Evolutionary conservation across 2,797 vertebrate genomes (phyloP).

Genomic region (Sardinella longiceps): DNA sequence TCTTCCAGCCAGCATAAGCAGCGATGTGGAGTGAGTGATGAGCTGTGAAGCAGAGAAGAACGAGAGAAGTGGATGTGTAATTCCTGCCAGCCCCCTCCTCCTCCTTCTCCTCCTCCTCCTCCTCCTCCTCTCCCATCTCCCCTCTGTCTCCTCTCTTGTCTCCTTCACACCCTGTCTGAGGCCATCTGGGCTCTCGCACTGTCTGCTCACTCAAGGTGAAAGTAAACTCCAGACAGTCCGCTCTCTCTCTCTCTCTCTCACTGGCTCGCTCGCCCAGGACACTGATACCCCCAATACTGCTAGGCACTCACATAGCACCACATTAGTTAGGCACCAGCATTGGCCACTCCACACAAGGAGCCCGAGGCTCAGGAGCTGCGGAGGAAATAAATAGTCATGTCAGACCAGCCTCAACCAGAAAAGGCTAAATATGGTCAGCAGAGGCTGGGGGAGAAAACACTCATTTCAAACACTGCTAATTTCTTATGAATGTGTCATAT

Average conservation of each 20-base stretch:
- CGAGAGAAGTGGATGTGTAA: slow-evolving; percentile 49
- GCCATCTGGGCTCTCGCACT: slow-evolving; percentile 57
- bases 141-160: slow-evolving; percentile 43
- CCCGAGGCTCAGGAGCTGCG: not conserved
- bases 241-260: too few species aligned
- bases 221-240: slow-evolving; percentile 52
- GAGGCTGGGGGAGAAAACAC: not conserved
- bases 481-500: not conserved
- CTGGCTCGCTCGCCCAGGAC: slow-evolving; percentile 47
- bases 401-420: not conserved
- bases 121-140: slow-evolving; percentile 4
- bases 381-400: not conserved
- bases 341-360: not conserved
- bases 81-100: slow-evolving; percentile 29
- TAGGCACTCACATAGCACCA: slow-evolving; percentile 30
- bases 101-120: not conserved
- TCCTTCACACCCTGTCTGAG: slow-evolving; percentile 51
- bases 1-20: slow-evolving; percentile 58
- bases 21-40: slow-evolving; percentile 47
- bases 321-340: slow-evolving; percentile 29
- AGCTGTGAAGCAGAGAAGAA: slow-evolving; percentile 41
- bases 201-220: slow-evolving; percentile 58
- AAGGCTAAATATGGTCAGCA: slow-evolving; percentile 1
- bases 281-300: slow-evolving; percentile 38
- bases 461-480: not conserved